Evolutionary conservation across 2,113 vertebrate species (phyloP).

Genomic region (Phalacrocorax brasilianus): DNA sequence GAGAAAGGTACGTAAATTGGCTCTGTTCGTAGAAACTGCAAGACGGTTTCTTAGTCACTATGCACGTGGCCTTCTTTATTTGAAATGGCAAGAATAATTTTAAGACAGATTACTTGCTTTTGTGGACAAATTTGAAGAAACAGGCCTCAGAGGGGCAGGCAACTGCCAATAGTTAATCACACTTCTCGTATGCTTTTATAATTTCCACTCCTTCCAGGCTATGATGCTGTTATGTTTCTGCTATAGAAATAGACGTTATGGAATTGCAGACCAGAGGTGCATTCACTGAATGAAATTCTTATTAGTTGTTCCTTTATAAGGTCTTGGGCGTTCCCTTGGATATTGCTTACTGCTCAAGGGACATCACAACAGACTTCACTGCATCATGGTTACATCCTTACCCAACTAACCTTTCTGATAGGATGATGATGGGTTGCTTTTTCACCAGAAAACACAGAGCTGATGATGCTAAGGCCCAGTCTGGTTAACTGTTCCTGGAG

Average conservation of each 20-base stretch:
- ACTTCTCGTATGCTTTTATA: background rate
- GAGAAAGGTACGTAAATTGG: slow-evolving; percentile 84
- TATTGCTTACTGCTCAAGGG: background rate
- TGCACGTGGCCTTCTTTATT: background rate
- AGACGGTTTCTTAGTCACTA: background rate
- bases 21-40: background rate
- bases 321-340: background rate
- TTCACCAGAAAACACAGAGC: background rate
- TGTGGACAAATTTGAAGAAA: background rate
- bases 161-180: background rate
- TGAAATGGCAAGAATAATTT: background rate
- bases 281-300: background rate
- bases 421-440: background rate
- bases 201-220: background rate
- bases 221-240: background rate
- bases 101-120: background rate
- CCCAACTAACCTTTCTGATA: background rate
- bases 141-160: background rate
- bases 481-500: background rate
- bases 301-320: background rate
- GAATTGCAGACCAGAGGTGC: background rate
- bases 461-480: background rate
- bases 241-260: background rate
- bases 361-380: background rate
- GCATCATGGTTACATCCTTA: background rate